Conservation (phyloP, 2,888 invertebrate species). For the Trachelus stipa region DNA sequence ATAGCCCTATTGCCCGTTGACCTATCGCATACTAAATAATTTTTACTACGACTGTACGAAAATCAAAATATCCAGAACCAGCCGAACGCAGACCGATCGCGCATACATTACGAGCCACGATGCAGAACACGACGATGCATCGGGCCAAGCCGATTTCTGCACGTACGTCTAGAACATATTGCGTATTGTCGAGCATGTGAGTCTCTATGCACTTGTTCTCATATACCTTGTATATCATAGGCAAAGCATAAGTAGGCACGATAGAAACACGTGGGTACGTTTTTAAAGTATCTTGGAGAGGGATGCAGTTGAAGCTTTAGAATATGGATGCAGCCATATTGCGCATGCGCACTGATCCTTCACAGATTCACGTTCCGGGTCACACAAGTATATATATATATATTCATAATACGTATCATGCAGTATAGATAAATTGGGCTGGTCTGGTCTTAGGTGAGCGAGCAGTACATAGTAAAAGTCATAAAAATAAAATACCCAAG, state of each 20-base stretch:
- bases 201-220: no score
- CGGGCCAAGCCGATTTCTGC: constrained; percentile 1
- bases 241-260: background rate
- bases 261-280: background rate
- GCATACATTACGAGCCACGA: background rate
- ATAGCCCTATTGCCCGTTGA: no score
- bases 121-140: background rate
- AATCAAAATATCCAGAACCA: no score
- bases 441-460: background rate
- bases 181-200: no score
- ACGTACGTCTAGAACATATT: no score
- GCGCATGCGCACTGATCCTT: background rate
- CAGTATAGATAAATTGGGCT: background rate
- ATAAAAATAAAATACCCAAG: constrained; percentile 19
- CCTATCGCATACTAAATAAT: no score
- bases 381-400: no score
- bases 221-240: background rate
- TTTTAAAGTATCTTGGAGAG: background rate
- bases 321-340: background rate
- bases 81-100: no score
- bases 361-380: background rate
- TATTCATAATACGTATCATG: no score
- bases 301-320: background rate
- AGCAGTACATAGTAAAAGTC: background rate
- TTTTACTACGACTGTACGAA: no score